A percentile compares a stretch with the other conserved stretches of the same genome.
Evolutionary conservation across 2,888 invertebrate genomes (phyloP).

Genomic region (Apodemia duryi): DNA sequence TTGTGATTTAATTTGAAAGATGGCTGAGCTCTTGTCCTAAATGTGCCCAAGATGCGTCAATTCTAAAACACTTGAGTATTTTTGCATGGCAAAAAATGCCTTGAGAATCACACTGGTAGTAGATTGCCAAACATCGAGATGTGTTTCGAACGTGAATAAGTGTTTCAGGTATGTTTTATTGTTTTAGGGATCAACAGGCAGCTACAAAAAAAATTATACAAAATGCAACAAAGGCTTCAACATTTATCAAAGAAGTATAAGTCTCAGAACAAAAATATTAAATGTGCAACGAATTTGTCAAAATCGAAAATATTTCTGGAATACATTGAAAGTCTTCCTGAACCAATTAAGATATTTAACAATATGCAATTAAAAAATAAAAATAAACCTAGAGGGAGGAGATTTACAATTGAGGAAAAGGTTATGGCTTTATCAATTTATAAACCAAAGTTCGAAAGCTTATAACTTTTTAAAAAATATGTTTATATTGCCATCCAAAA

Average conservation of each 20-base stretch:
- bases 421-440: conserved; percentile 22
- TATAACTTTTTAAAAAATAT: conserved; percentile 20
- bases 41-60: too few species aligned
- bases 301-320: neutral
- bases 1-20: too few species aligned
- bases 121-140: too few species aligned
- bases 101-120: too few species aligned
- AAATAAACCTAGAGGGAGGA: conserved; percentile 20
- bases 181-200: neutral
- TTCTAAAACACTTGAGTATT: too few species aligned
- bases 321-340: neutral
- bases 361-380: neutral
- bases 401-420: conserved; percentile 22
- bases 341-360: neutral
- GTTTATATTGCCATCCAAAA: conserved; percentile 24
- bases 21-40: too few species aligned
- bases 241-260: neutral
- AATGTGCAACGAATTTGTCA: conserved; percentile 8
- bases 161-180: neutral
- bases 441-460: conserved; percentile 24
- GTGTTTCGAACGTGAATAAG: too few species aligned
- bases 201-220: conserved; percentile 11
- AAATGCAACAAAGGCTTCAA: neutral
- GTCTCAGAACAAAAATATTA: conserved; percentile 3
- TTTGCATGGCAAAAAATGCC: too few species aligned